phyloP scores from a whole-genome alignment of 2,888 invertebrate genomes.

The Cetonia aurata region DNA sequence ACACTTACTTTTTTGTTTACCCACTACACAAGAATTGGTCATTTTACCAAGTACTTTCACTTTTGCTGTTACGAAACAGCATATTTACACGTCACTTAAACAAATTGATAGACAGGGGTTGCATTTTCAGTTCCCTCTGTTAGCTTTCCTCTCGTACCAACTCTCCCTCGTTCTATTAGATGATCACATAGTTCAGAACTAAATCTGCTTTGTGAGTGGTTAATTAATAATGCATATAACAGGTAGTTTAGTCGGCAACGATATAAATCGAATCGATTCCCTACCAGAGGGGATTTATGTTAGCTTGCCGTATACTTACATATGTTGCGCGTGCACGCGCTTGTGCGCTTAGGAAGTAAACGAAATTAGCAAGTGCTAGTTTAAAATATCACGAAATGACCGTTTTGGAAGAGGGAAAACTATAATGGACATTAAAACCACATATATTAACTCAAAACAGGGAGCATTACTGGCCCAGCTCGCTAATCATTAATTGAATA shows the following conservation, averaged over 20 bases:
- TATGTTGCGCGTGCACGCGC: not conserved
- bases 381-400: slow-evolving; percentile 14
- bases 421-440: slow-evolving; percentile 15
- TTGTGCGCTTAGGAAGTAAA: not conserved
- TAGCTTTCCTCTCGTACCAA: slow-evolving; percentile 4
- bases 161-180: not conserved
- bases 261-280: slow-evolving; percentile 24
- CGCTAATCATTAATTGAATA: too few relatives aligned
- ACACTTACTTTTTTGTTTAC: too few relatives aligned
- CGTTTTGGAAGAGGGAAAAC: not conserved
- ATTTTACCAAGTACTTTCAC: slow-evolving; percentile 18
- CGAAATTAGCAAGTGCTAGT: slow-evolving; percentile 11
- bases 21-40: not conserved
- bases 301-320: not conserved
- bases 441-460: not conserved
- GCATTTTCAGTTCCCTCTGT: slow-evolving; percentile 7
- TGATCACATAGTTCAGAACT: slow-evolving; percentile 2
- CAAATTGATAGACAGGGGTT: slow-evolving; percentile 19
- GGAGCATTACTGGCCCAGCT: not conserved
- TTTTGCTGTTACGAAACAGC: slow-evolving; percentile 2
- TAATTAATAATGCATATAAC: slow-evolving; percentile 32
- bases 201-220: slow-evolving; percentile 22
- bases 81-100: slow-evolving; percentile 28
- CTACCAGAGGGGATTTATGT: not conserved
- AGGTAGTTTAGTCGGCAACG: slow-evolving; percentile 19